These are phyloP conservation scores for Scolopax rusticola DNA, from an alignment of 2,797 vertebrate species.

Conservation along the genomic window DNA sequence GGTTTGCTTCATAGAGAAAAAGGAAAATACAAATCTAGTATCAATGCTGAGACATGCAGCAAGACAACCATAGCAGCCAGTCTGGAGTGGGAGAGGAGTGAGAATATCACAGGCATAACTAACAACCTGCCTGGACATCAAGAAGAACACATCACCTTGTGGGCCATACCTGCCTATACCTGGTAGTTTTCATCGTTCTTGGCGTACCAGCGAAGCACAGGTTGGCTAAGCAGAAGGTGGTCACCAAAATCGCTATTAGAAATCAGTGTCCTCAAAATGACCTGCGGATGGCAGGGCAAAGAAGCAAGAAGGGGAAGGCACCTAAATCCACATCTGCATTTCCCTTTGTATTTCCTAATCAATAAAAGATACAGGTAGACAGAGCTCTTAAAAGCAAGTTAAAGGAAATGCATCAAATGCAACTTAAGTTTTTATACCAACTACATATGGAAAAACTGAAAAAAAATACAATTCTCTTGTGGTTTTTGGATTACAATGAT, in stretches of 20 bases:
- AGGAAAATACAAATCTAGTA: background rate
- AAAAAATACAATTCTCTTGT: background rate
- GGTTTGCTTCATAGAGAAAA: background rate
- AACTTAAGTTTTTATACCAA: background rate
- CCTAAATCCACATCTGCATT: background rate
- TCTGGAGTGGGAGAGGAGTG: rapidly evolving
- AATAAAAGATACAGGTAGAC: background rate
- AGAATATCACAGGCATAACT: background rate
- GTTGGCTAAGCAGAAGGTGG: background rate
- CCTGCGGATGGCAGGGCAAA: background rate
- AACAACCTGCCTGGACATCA: background rate
- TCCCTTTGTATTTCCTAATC: background rate
- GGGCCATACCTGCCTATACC: background rate
- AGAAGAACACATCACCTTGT: background rate
- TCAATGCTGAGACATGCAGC: background rate
- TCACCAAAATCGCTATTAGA: background rate
- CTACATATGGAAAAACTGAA: background rate
- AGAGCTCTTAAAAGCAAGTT: background rate
- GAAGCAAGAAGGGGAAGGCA: background rate
- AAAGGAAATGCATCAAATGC: background rate
- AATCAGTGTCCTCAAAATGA: background rate
- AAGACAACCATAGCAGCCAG: background rate
- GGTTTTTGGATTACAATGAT: background rate
- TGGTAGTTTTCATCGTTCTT: background rate
- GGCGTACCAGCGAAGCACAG: background rate